Evolutionary conservation across 1,140 invertebrate species (phyloP), one percentile per base, ranked within the genome.

Genomic region (Aethina tumida): DNA sequence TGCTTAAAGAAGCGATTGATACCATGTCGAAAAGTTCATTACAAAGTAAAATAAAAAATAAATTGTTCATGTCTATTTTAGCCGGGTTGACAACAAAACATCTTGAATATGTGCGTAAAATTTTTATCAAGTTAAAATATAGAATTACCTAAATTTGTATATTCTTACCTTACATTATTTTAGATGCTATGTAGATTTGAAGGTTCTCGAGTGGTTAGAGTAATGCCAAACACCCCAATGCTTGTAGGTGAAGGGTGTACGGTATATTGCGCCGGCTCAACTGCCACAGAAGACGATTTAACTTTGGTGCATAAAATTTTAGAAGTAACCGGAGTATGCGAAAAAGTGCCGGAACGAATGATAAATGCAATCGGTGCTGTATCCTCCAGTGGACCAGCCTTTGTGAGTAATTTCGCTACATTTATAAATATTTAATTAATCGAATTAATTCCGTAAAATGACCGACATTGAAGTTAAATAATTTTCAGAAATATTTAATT

Each of bases 211-310:
- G 73, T 96, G 22, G 74, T 96, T 7, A 72, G 92, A 35, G 81
- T 84, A 1, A 92, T 97, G 83, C 91, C 93, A 15, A 98, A 97
- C 64, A 95, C 88, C 3, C 85, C 91, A 4, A 77, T 88, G 63
- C 69, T 86, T 37, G 79, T 97, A 7, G 78, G 82, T 12, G 74
- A 79, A 54, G 94, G 92, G 20, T 79, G 77, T 38, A 76, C 77
- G 47, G 81, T 87, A 4, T 82, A 81, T 58, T 72, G 77, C 33
- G 63, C 69, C 7, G 80, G 77, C 24, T 52, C 62, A 8, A 58
- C 56, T 5, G 65, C 70, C 3, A 67, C 62, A 3, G 48, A 66
- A 25, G 58, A 71, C 18, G 73, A 85, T 54, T 62, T 76, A 20
- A 55, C 64, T 18, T 53, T 79, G 5, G 65, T 90, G 0, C 66